Evolutionary conservation across 2,113 vertebrate species (phyloP).

Genomic region (Xenopus laevis): DNA sequence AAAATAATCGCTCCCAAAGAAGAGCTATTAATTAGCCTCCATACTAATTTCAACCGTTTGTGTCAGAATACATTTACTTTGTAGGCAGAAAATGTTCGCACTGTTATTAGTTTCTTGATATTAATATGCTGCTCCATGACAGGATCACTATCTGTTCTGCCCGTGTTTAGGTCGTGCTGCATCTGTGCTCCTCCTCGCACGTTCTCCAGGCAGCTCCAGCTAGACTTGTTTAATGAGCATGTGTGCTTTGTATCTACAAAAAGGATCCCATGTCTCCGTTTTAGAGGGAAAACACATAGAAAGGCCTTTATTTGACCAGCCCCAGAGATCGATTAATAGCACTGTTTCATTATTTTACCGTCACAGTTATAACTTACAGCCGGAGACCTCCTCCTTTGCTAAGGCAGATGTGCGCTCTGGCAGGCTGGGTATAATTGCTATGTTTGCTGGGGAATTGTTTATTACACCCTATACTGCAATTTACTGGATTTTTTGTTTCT

Average conservation of each 20-base stretch:
- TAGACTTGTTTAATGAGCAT: conserved; percentile 25
- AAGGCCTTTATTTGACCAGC: conserved; percentile 43
- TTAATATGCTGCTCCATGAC: background rate
- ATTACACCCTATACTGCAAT: conserved; percentile 38
- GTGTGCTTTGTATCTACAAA: conserved; percentile 34
- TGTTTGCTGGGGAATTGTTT: conserved; percentile 43
- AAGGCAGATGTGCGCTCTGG: conserved; percentile 11
- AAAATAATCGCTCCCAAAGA: too few species aligned
- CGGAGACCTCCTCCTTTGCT: background rate
- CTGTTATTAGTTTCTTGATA: background rate
- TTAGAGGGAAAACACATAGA: conserved; percentile 13
- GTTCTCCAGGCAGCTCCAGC: background rate
- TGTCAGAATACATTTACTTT: too few species aligned
- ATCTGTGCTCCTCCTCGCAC: background rate
- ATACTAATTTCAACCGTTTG: too few species aligned
- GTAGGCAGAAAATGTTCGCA: background rate
- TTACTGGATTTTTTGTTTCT: conserved; percentile 1
- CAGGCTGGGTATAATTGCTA: conserved; percentile 41
- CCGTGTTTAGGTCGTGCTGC: background rate
- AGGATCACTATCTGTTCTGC: background rate
- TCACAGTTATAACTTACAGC: conserved; percentile 35
- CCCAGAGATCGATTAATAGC: conserved; percentile 44
- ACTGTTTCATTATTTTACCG: conserved; percentile 42
- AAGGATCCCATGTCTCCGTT: conserved; percentile 39
- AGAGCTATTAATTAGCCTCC: too few species aligned